Base-by-base conservation (phyloP, 35 echinoderm and acorn worm species). In the Eucidaris tribuloides region DNA sequence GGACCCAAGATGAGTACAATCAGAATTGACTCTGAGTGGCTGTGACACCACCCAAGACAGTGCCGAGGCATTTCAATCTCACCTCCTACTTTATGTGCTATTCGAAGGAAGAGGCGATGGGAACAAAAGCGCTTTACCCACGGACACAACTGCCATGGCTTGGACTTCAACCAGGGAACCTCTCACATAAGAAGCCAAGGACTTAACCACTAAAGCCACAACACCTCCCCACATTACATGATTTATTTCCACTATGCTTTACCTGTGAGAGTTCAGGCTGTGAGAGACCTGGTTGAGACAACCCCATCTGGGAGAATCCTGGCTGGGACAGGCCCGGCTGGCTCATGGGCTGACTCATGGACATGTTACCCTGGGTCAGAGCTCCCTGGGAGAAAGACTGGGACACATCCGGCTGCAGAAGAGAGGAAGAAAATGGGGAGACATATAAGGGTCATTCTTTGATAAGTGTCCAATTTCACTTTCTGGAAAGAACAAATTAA, bases 261-360 rank as follows among this genome's bases (percentile, higher is more conserved):
- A 96, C 93, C 93, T 96, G 93, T 0, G 93, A 96, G 14, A 96
- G 88, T 34, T 96, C 93, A 31, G 93, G 93, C 61, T 96, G 93
- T 17, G 93, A 96, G 25, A 96, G 84, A 17, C 93, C 93, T 50
- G 89, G 89, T 54, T 97, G 94, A 19, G 94, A 97, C 15, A 97
- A 86, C 9, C 89, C 94, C 62, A 86, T 87, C 60, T 92, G 94
- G 11, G 89, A 92, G 55, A 97, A 87, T n/a, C 94, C 90, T n/a
- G 94, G 89, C 62, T 97, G 94, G 25, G 94, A 97, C 22, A 97
- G 70, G 18, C 94, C 94, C 20, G 94, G 94, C 65, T 97, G 94
- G 50, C 94, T 97, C 89, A 97, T 89, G 17, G 94, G 90, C 86
- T 92, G 90, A 48, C 89, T 89, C 89, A 92, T 92, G 23, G 94